Evolutionary conservation across 2,888 invertebrate genomes (phyloP).

Genomic region (Chaetoderma sp.): DNA sequence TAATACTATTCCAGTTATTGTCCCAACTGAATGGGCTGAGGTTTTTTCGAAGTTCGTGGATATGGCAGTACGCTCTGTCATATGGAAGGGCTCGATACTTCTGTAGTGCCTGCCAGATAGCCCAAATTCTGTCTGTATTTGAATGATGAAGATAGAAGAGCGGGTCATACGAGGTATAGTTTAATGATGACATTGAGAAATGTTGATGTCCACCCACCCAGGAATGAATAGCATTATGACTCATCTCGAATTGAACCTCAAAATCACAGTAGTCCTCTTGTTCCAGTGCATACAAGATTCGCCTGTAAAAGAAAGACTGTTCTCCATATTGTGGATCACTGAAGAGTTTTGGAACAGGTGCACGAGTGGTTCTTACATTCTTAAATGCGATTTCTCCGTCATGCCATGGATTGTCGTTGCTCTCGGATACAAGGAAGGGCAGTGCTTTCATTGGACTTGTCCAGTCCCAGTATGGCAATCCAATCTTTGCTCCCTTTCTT

Average conservation of each 20-base stretch:
- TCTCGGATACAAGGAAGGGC: conserved; percentile 21
- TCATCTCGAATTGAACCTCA: conserved; percentile 29
- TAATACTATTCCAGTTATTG: conserved; percentile 29
- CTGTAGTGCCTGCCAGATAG: conserved; percentile 41
- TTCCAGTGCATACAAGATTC: conserved; percentile 30
- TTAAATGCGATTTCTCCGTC: conserved; percentile 15
- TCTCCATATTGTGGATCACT: conserved; percentile 35
- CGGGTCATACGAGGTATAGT: conserved; percentile 41
- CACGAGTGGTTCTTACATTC: conserved; percentile 26
- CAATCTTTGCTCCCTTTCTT: conserved; percentile 1
- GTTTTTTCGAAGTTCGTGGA: conserved; percentile 23
- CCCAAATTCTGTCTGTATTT: conserved; percentile 33
- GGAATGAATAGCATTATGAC: conserved; percentile 18
- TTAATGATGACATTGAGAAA: conserved; percentile 36
- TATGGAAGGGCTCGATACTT: conserved; percentile 29
- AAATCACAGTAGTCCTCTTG: conserved; percentile 40
- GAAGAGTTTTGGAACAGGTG: conserved; percentile 34
- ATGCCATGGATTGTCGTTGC: conserved; percentile 34
- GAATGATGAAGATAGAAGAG: conserved; percentile 40
- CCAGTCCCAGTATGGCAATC: conserved; percentile 24
- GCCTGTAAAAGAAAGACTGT: conserved; percentile 37
- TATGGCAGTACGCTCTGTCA: conserved; percentile 36
- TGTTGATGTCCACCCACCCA: conserved; percentile 27
- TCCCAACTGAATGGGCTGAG: conserved; percentile 30
- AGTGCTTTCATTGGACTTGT: not conserved